Percentiles rank a stretch among this genome's conserved stretches.
Evolutionary conservation across 37 sponge, comb jelly and placozoan species (phyloP).

Genomic region (Chondrosia reniformis): DNA sequence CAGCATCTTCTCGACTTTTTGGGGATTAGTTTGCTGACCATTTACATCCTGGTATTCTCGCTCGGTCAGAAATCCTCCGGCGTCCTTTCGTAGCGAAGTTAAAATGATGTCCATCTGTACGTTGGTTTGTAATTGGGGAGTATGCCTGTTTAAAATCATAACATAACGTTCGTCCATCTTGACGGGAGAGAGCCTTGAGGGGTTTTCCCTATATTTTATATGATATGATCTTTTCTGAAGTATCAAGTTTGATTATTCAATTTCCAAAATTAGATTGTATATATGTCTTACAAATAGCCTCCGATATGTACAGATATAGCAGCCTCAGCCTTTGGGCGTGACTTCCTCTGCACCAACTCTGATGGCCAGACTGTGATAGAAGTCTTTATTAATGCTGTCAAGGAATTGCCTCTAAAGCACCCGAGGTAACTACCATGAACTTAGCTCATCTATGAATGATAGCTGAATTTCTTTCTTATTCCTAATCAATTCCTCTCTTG

Average conservation of each 20-base stretch:
- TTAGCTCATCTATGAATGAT: not conserved
- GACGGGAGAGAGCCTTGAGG: not conserved
- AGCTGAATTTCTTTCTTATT: not conserved
- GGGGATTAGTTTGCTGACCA: not conserved
- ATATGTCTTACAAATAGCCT: not conserved
- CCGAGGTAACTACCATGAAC: not conserved
- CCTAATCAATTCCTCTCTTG: not conserved
- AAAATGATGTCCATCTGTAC: too few species aligned
- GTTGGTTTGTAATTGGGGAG: too few species aligned
- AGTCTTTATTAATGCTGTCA: slow-evolving; percentile 41
- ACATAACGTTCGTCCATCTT: too few species aligned
- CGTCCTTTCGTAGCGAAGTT: too few species aligned
- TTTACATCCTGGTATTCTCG: not conserved
- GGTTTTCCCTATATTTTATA: not conserved
- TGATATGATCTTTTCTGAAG: too few species aligned
- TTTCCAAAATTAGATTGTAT: too few species aligned
- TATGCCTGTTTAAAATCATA: too few species aligned
- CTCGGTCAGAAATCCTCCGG: not conserved
- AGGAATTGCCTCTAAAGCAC: slow-evolving; percentile 9
- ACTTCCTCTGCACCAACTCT: slow-evolving; percentile 40
- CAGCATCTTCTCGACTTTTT: not conserved
- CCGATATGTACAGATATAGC: slow-evolving; percentile 52
- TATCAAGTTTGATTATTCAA: too few species aligned
- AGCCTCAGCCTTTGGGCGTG: slow-evolving; percentile 75
- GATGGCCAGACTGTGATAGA: slow-evolving; percentile 58